Percentiles rank a stretch among this genome's conserved stretches.
These are phyloP conservation scores for Adelges cooleyi DNA, from an alignment of 1,140 invertebrate species.

Conservation along the genomic window DNA sequence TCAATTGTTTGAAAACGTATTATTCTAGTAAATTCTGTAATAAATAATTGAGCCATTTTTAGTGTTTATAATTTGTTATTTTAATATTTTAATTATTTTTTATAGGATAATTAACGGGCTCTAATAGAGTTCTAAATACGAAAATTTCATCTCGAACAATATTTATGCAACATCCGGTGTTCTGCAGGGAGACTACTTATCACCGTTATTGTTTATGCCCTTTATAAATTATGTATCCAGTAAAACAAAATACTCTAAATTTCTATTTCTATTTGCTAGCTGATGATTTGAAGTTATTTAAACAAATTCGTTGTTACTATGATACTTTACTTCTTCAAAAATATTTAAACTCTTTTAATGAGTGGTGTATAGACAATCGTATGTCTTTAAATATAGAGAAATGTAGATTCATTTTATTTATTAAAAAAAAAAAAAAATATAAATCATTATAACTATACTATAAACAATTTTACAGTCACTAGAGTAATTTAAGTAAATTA, in stretches of 20 bases:
- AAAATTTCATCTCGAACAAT: too few relatives aligned
- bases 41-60: too few relatives aligned
- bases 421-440: neutral
- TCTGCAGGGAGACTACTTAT: too few relatives aligned
- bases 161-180: too few relatives aligned
- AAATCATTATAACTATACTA: neutral
- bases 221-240: neutral
- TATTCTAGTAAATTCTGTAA: too few relatives aligned
- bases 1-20: too few relatives aligned
- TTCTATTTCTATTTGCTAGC: neutral
- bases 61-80: too few relatives aligned
- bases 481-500: neutral
- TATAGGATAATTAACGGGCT: too few relatives aligned
- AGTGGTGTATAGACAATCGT: neutral
- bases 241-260: neutral
- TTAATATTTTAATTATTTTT: too few relatives aligned
- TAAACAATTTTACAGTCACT: neutral
- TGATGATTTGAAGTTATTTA: neutral
- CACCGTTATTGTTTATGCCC: too few relatives aligned
- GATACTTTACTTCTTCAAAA: neutral
- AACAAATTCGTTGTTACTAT: neutral
- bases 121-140: too few relatives aligned
- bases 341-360: neutral
- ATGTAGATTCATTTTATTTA: neutral
- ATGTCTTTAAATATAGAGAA: slow-evolving; percentile 1